phyloP scores from a whole-genome alignment of 2,888 invertebrate genomes.

The Thysanoteuthis rhombus region DNA sequence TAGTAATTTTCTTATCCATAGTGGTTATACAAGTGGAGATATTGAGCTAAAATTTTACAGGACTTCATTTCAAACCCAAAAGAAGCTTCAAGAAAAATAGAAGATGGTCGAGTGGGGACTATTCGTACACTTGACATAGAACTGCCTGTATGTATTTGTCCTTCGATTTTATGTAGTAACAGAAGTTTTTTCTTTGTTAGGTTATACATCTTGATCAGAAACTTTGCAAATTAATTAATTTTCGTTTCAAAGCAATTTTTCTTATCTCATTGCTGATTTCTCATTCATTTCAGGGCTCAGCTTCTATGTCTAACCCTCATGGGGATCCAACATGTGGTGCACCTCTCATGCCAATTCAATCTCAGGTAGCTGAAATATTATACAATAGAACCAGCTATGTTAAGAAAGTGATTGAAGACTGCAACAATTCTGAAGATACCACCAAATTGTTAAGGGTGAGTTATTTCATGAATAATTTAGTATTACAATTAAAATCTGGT shows the following conservation, averaged over 20 bases:
- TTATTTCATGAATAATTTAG: not conserved
- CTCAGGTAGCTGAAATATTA: constrained; percentile 82
- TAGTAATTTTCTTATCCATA: too few relatives aligned
- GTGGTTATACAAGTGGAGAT: too few relatives aligned
- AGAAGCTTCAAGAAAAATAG: too few relatives aligned
- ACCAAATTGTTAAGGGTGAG: constrained; percentile 77
- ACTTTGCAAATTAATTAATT: not conserved
- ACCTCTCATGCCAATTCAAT: constrained; percentile 77
- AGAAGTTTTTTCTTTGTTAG: too few relatives aligned
- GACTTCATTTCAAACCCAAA: too few relatives aligned
- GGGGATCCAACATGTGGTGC: constrained; percentile 57
- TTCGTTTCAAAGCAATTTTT: not conserved
- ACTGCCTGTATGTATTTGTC: too few relatives aligned
- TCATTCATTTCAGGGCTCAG: constrained; percentile 46
- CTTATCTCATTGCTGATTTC: not conserved
- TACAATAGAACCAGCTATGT: constrained; percentile 82
- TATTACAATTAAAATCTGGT: not conserved
- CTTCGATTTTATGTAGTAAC: not conserved
- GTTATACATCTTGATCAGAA: too few relatives aligned
- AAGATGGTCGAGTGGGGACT: too few relatives aligned
- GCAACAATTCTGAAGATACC: constrained; percentile 90
- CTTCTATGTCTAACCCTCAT: constrained; percentile 61
- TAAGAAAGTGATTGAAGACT: constrained; percentile 94
- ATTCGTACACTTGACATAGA: too few relatives aligned
- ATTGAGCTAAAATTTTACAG: too few relatives aligned